Evolutionary conservation across 92 coral and sea anemone species (phyloP).

Genomic region (Meandrina meandrites): DNA sequence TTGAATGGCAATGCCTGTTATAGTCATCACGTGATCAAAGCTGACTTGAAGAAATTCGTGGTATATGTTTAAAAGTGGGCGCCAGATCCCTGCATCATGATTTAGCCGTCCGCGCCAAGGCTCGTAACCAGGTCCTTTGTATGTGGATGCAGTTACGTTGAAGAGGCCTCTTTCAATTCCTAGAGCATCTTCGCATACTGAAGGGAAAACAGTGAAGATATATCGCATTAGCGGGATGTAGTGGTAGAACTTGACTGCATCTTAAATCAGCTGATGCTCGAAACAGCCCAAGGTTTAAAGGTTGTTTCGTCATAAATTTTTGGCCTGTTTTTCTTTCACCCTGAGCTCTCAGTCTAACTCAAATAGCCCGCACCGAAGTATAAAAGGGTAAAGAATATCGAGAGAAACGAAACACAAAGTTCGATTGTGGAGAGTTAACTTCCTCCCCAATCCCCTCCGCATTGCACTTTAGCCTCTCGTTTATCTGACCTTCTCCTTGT

Average conservation of each 20-base stretch:
- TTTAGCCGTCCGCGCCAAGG: slow-evolving; percentile 48
- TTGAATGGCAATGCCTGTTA: slow-evolving; percentile 29
- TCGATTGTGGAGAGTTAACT: background rate
- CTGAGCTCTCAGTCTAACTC: background rate
- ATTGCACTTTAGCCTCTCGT: background rate
- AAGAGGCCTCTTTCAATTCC: slow-evolving; percentile 53
- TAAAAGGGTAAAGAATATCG: no score
- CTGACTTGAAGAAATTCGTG: slow-evolving; percentile 27
- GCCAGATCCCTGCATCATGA: slow-evolving; percentile 24
- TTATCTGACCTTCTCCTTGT: background rate
- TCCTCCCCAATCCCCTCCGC: background rate
- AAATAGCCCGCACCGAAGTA: no score
- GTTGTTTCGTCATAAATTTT: no score
- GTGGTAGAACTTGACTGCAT: background rate
- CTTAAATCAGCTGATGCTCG: background rate
- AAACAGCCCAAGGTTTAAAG: no score
- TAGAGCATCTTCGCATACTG: slow-evolving; percentile 55
- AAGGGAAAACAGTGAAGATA: background rate
- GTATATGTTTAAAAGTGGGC: background rate
- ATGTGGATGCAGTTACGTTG: slow-evolving; percentile 47
- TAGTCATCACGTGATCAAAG: slow-evolving; percentile 21
- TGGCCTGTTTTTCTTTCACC: background rate
- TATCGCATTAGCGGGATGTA: background rate
- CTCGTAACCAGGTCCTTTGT: slow-evolving; percentile 36
- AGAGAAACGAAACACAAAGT: no score